phyloP scores from a whole-genome alignment of 2,113 vertebrate species.

The Ammodytes marinus region DNA sequence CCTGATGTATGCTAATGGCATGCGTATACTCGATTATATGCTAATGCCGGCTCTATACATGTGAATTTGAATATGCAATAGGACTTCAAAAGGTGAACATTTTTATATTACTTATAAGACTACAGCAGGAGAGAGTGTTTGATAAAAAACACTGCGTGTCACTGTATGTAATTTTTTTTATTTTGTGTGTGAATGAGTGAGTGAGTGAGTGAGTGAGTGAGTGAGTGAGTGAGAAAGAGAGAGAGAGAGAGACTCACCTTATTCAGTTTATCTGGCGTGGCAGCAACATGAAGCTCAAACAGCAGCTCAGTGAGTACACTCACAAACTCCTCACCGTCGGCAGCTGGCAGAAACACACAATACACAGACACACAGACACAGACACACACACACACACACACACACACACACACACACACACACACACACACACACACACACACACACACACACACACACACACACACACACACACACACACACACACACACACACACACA shows the following conservation, averaged over 20 bases:
- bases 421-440: constrained; percentile 18
- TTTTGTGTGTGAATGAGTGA: background rate
- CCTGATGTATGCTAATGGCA: constrained; percentile 67
- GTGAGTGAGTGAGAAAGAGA: background rate
- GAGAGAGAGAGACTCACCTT: constrained; percentile 85
- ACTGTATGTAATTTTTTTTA: too few species aligned
- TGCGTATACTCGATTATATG: constrained; percentile 57
- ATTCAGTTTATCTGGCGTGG: constrained; percentile 97
- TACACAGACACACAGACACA: too few species aligned
- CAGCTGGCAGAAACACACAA: constrained; percentile 69
- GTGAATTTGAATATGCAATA: constrained; percentile 41
- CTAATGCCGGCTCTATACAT: constrained; percentile 42
- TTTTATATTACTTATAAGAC: constrained; percentile 23
- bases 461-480: background rate
- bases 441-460: constrained; percentile 17
- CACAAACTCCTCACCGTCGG: constrained; percentile 92
- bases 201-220: background rate
- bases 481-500: constrained; percentile 4
- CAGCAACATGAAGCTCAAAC: constrained; percentile 97
- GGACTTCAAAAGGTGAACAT: constrained; percentile 47
- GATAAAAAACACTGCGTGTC: background rate
- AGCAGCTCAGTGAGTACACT: constrained; percentile 94
- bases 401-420: constrained; percentile 20
- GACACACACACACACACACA: constrained; percentile 22
- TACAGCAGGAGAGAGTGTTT: constrained; percentile 12